phyloP scores from a whole-genome alignment of 1,140 invertebrate species.

The Spodoptera litura region DNA sequence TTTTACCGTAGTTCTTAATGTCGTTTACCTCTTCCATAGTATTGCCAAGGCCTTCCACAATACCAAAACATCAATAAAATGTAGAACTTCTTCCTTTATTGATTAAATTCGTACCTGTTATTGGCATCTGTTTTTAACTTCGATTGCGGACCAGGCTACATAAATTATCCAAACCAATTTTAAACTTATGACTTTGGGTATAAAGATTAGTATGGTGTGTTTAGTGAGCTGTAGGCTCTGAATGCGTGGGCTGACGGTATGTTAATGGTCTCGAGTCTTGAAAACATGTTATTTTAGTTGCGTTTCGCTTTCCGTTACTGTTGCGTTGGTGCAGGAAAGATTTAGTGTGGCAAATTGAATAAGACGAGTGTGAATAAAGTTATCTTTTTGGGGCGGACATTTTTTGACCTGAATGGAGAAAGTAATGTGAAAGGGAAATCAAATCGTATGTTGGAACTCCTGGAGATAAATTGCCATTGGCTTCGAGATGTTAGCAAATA shows the following conservation, averaged over 20 bases:
- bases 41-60: slow-evolving; percentile 42
- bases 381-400: neutral
- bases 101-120: slow-evolving; percentile 45
- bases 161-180: slow-evolving; percentile 5
- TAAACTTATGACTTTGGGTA: slow-evolving; percentile 32
- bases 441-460: no score
- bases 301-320: slow-evolving; percentile 43
- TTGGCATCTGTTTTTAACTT: slow-evolving; percentile 27
- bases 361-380: slow-evolving; percentile 11
- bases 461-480: no score
- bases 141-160: slow-evolving; percentile 29
- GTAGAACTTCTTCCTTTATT: slow-evolving; percentile 44
- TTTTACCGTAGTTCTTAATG: slow-evolving; percentile 11
- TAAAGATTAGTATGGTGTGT: slow-evolving; percentile 45
- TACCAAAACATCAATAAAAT: slow-evolving; percentile 49
- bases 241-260: slow-evolving; percentile 56
- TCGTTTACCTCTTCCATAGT: slow-evolving; percentile 22
- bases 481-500: no score
- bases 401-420: neutral
- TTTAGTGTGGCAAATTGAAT: slow-evolving; percentile 40
- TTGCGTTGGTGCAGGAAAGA: slow-evolving; percentile 31
- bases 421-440: slow-evolving; percentile 23
- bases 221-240: slow-evolving; percentile 19
- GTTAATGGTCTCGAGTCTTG: slow-evolving; percentile 56
- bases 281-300: slow-evolving; percentile 45